A percentile compares a stretch with the other conserved stretches of the same genome.
These are phyloP conservation scores for Riptortus pedestris DNA, from an alignment of 1,140 invertebrate genomes.

Conservation along the genomic window DNA sequence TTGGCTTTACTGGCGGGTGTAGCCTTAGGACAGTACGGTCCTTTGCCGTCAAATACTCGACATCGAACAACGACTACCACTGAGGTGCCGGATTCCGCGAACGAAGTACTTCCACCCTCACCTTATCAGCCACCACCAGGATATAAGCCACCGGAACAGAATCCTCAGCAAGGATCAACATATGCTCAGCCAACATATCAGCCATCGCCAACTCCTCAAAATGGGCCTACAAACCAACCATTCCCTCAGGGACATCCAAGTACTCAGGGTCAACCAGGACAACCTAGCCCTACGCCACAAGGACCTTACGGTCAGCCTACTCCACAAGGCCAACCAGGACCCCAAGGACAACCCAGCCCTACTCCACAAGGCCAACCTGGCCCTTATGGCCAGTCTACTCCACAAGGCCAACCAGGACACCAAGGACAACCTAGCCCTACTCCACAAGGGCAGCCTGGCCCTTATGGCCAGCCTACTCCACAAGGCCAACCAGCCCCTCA, in stretches of 20 bases:
- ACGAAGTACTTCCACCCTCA: constrained; percentile 15
- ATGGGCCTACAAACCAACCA: constrained; percentile 10
- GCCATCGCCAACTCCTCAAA: constrained; percentile 12
- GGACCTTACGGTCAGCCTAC: not conserved
- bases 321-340: not conserved
- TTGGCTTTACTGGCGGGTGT: not conserved
- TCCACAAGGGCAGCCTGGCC: not conserved
- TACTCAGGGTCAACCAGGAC: not conserved
- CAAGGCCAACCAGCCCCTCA: not conserved
- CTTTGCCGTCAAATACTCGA: constrained; percentile 1
- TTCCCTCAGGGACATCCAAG: not conserved
- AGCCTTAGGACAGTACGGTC: constrained; percentile 20
- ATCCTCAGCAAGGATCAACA: not conserved
- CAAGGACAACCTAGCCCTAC: not conserved
- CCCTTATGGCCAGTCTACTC: not conserved
- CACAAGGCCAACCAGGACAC: not conserved
- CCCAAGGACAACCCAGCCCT: not conserved
- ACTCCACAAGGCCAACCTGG: not conserved
- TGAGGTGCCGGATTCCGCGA: not conserved
- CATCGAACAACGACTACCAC: constrained; percentile 21
- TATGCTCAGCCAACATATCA: not conserved
- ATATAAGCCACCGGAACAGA: not conserved
- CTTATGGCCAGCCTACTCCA: not conserved
- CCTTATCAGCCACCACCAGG: constrained; percentile 4
- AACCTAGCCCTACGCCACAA: not conserved